These are phyloP conservation scores for Leptopterna dolabrata DNA, from an alignment of 2,888 invertebrate species.

Conservation along the genomic window DNA sequence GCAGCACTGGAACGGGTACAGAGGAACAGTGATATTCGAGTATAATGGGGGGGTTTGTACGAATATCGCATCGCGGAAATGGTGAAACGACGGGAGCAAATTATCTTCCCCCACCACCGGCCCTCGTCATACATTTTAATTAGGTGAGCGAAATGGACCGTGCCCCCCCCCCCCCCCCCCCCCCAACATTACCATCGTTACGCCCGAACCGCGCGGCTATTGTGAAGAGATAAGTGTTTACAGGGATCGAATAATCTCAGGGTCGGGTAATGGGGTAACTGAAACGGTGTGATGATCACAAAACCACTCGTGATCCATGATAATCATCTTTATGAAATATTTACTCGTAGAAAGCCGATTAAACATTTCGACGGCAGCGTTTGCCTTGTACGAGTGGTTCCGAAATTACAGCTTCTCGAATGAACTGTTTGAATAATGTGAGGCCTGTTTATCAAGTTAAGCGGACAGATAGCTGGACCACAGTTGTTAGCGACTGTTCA, in stretches of 20 bases:
- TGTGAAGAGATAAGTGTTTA: not conserved
- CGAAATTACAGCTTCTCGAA: too few relatives aligned
- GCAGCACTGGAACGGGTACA: not conserved
- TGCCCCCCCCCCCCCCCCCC: not conserved
- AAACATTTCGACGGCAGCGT: not conserved
- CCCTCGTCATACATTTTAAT: not conserved
- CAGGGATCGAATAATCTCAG: not conserved
- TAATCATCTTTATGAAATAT: not conserved
- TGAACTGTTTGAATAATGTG: too few relatives aligned
- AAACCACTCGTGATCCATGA: not conserved
- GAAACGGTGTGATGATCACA: not conserved
- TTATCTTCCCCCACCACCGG: not conserved
- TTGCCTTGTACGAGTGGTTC: too few relatives aligned
- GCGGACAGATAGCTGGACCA: too few relatives aligned
- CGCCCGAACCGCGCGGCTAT: not conserved
- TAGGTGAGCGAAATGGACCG: not conserved
- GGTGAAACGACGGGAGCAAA: not conserved
- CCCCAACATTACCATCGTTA: not conserved
- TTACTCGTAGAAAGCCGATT: not conserved
- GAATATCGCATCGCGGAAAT: not conserved
- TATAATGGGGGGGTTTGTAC: not conserved
- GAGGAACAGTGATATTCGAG: not conserved
- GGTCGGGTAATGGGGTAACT: not conserved
- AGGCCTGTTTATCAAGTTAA: too few relatives aligned
- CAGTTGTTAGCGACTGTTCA: too few relatives aligned